These are phyloP conservation scores for Euspilapteryx auroguttella DNA, from an alignment of 2,888 invertebrate species.

Conservation along the genomic window DNA sequence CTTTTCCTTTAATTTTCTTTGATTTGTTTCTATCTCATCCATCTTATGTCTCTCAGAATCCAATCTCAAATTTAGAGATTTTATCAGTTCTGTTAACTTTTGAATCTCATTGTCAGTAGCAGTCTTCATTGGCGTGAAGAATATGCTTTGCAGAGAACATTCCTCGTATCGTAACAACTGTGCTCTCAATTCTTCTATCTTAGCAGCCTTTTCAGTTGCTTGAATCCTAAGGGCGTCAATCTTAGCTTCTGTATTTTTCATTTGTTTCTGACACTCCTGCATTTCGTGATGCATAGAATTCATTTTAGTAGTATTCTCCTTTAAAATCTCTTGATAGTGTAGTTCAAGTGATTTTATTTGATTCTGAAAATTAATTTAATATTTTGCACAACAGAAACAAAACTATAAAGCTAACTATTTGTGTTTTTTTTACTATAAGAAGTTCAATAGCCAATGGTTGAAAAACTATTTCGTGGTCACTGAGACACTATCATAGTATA, in stretches of 20 bases:
- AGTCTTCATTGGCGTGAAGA: slow-evolving; percentile 53
- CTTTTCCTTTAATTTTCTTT: slow-evolving; percentile 60
- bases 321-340: slow-evolving; percentile 50
- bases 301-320: slow-evolving; percentile 48
- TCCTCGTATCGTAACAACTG: slow-evolving; percentile 45
- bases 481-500: too few relatives aligned
- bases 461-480: neutral
- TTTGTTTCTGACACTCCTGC: slow-evolving; percentile 31
- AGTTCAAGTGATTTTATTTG: slow-evolving; percentile 46
- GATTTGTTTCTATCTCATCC: slow-evolving; percentile 56
- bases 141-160: slow-evolving; percentile 46
- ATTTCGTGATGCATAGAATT: slow-evolving; percentile 44
- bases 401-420: neutral
- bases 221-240: slow-evolving; percentile 49
- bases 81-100: slow-evolving; percentile 60
- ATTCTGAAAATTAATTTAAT: slow-evolving; percentile 47
- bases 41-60: slow-evolving; percentile 61
- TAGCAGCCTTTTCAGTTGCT: slow-evolving; percentile 39
- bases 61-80: slow-evolving; percentile 57
- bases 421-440: neutral
- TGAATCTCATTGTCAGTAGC: slow-evolving; percentile 66
- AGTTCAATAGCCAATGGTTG: neutral
- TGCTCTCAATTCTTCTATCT: slow-evolving; percentile 45
- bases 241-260: slow-evolving; percentile 48
- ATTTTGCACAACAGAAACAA: too few relatives aligned